A percentile compares a stretch with the other conserved stretches of the same genome.
These are phyloP conservation scores for Trichacis sp. DNA, from an alignment of 2,888 invertebrate genomes.

Conservation along the genomic window DNA sequence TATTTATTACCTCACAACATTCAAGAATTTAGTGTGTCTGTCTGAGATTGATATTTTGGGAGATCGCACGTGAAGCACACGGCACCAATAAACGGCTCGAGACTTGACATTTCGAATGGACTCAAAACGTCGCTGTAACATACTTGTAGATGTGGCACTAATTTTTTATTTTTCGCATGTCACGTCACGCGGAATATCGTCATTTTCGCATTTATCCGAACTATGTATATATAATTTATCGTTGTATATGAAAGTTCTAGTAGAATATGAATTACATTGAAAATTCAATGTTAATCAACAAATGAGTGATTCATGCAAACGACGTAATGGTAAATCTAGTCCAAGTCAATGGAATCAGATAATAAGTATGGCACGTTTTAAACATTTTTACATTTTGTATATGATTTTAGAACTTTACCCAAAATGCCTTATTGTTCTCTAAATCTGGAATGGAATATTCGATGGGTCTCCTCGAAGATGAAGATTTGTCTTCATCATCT, in stretches of 20 bases:
- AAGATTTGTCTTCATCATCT: slow-evolving; percentile 49
- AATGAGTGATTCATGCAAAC: too few species aligned
- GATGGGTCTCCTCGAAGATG: slow-evolving; percentile 51
- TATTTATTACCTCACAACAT: background rate
- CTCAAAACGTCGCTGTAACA: slow-evolving; percentile 1
- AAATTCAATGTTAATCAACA: too few species aligned
- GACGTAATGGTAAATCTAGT: too few species aligned
- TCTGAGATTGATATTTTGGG: slow-evolving; percentile 66
- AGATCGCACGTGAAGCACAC: slow-evolving; percentile 62
- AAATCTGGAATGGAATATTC: slow-evolving; percentile 58
- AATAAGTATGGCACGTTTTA: too few species aligned
- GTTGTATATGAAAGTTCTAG: too few species aligned
- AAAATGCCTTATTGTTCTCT: slow-evolving; percentile 60
- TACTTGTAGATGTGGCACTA: too few species aligned
- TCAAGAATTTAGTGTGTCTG: slow-evolving; percentile 51
- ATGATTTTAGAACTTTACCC: slow-evolving; percentile 64
- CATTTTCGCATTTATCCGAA: background rate
- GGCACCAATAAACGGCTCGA: slow-evolving; percentile 59
- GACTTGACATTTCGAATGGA: slow-evolving; percentile 30
- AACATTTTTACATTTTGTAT: too few species aligned
- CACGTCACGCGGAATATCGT: background rate
- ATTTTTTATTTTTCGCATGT: too few species aligned
- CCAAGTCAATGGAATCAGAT: too few species aligned
- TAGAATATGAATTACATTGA: too few species aligned
- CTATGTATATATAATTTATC: too few species aligned